These are phyloP conservation scores for Lepas anatifera DNA, from an alignment of 2,888 invertebrate genomes.

Conservation along the genomic window DNA sequence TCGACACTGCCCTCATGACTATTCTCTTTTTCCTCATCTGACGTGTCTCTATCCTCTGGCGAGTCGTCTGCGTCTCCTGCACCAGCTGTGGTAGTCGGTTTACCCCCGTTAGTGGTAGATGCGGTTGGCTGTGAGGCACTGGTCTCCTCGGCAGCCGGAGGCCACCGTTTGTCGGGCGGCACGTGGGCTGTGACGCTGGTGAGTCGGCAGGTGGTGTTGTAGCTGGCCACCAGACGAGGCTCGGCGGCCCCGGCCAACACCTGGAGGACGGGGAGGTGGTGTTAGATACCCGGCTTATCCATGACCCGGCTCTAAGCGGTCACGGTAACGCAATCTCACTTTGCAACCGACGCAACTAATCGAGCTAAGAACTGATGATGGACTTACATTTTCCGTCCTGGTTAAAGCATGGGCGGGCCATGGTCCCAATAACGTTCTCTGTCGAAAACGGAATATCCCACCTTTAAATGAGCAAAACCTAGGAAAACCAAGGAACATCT, in stretches of 20 bases:
- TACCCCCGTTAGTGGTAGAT: too few relatives aligned
- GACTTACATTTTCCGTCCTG: background rate
- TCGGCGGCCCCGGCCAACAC: conserved; percentile 33
- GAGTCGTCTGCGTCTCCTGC: too few relatives aligned
- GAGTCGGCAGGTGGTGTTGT: conserved; percentile 56
- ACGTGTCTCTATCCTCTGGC: too few relatives aligned
- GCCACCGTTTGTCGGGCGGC: conserved; percentile 9
- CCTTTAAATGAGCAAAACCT: too few relatives aligned
- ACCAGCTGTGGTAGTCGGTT: too few relatives aligned
- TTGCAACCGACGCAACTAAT: background rate
- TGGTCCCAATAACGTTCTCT: background rate
- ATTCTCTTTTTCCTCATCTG: too few relatives aligned
- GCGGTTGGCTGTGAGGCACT: too few relatives aligned
- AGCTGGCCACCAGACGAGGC: conserved; percentile 41
- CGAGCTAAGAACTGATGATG: background rate
- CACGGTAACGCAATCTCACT: background rate
- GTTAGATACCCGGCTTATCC: too few relatives aligned
- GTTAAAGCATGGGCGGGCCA: background rate
- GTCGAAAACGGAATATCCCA: background rate
- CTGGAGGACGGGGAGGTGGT: background rate
- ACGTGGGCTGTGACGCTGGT: conserved; percentile 50
- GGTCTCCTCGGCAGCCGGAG: background rate
- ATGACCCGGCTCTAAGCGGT: too few relatives aligned
- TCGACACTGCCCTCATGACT: too few relatives aligned
- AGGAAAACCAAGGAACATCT: too few relatives aligned